A percentile compares a stretch with the other conserved stretches of the same genome.
These are phyloP conservation scores for Oceanodroma tethys DNA, from an alignment of 2,113 vertebrate species.

Conservation along the genomic window DNA sequence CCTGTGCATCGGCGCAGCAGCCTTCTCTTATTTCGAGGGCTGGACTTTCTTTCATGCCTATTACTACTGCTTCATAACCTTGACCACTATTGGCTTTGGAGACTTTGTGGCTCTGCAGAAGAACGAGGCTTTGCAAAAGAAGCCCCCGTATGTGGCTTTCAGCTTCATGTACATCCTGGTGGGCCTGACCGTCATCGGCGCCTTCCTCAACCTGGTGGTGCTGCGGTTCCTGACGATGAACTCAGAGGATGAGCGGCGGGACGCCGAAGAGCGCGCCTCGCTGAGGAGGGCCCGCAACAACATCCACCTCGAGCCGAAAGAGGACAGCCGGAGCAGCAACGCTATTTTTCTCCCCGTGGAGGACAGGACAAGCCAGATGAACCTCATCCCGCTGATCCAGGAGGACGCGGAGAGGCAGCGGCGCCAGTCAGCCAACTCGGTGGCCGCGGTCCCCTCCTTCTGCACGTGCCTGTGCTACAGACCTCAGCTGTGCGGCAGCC, in stretches of 20 bases:
- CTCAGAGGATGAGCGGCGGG: conserved; percentile 82
- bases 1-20: conserved; percentile 86
- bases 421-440: conserved; percentile 34
- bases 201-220: conserved; percentile 95
- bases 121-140: conserved; percentile 92
- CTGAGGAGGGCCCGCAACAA: conserved; percentile 72
- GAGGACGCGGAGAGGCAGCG: conserved; percentile 67
- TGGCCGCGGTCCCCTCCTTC: conserved; percentile 74
- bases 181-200: conserved; percentile 92
- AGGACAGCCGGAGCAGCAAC: conserved; percentile 72
- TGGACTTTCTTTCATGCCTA: conserved; percentile 98
- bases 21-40: conserved; percentile 93
- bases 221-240: conserved; percentile 94
- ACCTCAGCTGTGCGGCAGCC: conserved; percentile 76
- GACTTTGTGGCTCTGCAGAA: conserved; percentile 97
- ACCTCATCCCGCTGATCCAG: conserved; percentile 81
- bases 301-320: conserved; percentile 57
- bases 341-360: conserved; percentile 81
- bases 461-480: conserved; percentile 85
- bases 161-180: conserved; percentile 98
- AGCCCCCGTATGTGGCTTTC: conserved; percentile 91
- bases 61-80: conserved; percentile 97
- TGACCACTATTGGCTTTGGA: conserved; percentile 97
- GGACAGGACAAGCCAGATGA: conserved; percentile 86
- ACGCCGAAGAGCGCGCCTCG: conserved; percentile 82